phyloP scores from a whole-genome alignment of 2,797 vertebrate species.

The Nasua narica region DNA sequence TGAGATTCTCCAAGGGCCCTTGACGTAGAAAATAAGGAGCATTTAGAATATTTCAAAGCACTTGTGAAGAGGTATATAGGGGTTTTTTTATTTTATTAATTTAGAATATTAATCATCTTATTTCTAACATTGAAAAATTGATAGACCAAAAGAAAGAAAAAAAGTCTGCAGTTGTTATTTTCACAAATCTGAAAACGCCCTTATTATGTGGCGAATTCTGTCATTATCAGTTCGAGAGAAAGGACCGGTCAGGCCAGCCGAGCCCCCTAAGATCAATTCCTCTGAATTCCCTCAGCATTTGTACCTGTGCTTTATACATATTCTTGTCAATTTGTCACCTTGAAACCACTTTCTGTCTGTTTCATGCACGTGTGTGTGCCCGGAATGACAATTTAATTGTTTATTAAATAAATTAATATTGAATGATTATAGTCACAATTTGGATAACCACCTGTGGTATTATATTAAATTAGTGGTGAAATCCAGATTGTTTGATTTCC shows the following conservation, averaged over 20 bases:
- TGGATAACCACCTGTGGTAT: conserved; percentile 34
- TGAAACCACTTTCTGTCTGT: conserved; percentile 21
- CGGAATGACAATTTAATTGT: neutral
- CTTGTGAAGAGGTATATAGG: neutral
- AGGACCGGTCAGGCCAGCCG: neutral
- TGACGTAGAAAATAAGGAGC: neutral
- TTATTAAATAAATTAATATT: conserved; percentile 58
- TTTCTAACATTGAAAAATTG: conserved; percentile 8
- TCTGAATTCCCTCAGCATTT: neutral
- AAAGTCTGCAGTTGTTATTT: neutral
- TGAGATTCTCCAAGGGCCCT: neutral
- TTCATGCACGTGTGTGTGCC: neutral
- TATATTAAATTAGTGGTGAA: conserved; percentile 57
- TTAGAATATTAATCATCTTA: neutral
- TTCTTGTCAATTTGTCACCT: neutral
- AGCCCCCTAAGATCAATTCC: neutral
- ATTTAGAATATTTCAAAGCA: neutral
- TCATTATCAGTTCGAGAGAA: conserved; percentile 13
- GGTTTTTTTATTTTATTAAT: conserved; percentile 7
- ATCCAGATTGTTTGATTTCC: conserved; percentile 65
- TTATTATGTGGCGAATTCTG: conserved; percentile 14
- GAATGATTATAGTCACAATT: conserved; percentile 36
- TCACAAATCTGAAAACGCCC: neutral
- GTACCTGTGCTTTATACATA: neutral
- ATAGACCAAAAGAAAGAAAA: neutral